Base-by-base conservation (phyloP, 1,140 invertebrate genomes). In the Gyrodactylus salaris region DNA sequence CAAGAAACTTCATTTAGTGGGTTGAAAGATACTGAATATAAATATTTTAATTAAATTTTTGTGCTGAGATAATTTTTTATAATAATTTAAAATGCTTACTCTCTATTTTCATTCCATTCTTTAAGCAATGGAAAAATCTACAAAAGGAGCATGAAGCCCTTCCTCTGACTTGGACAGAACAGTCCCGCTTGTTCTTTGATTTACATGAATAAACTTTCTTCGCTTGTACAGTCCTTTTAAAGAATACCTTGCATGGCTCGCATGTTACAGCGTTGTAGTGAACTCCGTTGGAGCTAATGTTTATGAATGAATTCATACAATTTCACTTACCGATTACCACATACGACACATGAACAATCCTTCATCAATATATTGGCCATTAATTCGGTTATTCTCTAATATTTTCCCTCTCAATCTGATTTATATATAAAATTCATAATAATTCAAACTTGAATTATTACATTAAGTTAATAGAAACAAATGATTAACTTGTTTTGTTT, bases 191-290 rank as follows among this genome's bases (percentile, higher is more conserved):
- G 26, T 76, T 75, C 19, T 76, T 77, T 75, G 76, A 80, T 76
- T 82, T 82, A 75, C 80, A 81, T 74, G 77, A 76, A 68, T 78
- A 79, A 71, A 79, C 78, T 68, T 81, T 75, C 54, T 78, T 76
- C 68, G 79, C 77, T 75, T 81, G 80, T 21, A 79, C 78, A 26
- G 79, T 81, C 16, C 80, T 74, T n/a, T 81, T 77, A 75, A 82
- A 81, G 73, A 81, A 81, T 21, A 81, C 80, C 79, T 81, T 81
- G 75, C 80, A 81, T 0, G 80, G 80, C 76, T 80, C 80, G 75
- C 80, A 81, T 7, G 80, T 81, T 79, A 80, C 78, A 74, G 75
- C 77, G 22, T 78, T 75, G 76, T 82, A 82, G 74, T 82, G 81
- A 24, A 79, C 79, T 24, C 81, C 81, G n/a, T 54, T 54, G 7